Evolutionary conservation across 2,888 invertebrate species (phyloP), one percentile per base, ranked within the genome.

Genomic region (Latheticus oryzae): DNA sequence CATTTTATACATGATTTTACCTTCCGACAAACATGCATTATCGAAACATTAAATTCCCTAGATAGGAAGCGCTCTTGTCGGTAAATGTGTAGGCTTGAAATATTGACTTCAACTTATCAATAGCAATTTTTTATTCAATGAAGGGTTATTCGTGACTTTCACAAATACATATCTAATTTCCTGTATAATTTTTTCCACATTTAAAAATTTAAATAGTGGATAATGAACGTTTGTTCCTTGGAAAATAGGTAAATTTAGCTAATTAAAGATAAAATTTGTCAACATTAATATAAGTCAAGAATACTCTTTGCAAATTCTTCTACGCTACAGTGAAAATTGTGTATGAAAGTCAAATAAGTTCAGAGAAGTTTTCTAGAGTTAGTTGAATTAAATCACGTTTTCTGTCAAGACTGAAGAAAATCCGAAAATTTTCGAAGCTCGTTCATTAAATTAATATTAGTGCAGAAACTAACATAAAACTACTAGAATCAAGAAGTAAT

Each of bases 311-410:
- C 23, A 55, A 48, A 48, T 55, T 55, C 48, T 55, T 32, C 23
- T 13, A 40, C 16, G 11, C 40, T 32, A 12, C 23, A 40, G 26
- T 26, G 38, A 54, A 42, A 55, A 32, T 53, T 24, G 11, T 33
- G 28, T 38, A 48, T 48, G 48, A 32, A 48, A 48, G 40, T 55
- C 48, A 48, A 55, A 55, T 55, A 28, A 26, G 30, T 54, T 40
- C 8, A 11, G 2, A 4, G 9, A 26, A 26, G n/a, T 42, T 42
- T 42, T 16, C 15, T 15, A 16, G 40, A 13, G 26, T 42, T 23
- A 21, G 23, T 40, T 42, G 42, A 26, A 42, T 42, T 42, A 42
- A 42, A 42, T 42, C 24, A 42, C 16, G 42, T 24, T 15, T 42
- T 26, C 11, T 40, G n/a, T n/a, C n/a, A n/a, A n/a, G n/a, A n/a